Evolutionary conservation across 2,888 invertebrate species (phyloP).

Genomic region (Xanthostigma xanthostigma): DNA sequence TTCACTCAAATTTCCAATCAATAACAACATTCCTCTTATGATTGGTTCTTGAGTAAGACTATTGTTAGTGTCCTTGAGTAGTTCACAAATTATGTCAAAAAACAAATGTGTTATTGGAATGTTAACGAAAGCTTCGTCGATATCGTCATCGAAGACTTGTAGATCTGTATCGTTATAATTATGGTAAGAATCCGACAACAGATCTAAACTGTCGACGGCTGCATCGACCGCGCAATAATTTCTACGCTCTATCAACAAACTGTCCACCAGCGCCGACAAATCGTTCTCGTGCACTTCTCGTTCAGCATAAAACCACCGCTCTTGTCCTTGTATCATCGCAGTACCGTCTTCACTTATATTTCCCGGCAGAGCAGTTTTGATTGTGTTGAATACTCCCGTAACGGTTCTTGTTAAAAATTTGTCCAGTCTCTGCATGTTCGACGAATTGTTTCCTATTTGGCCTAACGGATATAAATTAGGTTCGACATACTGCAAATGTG

Average conservation of each 20-base stretch:
- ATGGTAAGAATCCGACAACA: conserved; percentile 6
- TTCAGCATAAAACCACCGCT: conserved; percentile 33
- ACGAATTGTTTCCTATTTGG: background rate
- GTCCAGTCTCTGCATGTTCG: conserved; percentile 20
- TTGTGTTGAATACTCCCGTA: conserved; percentile 63
- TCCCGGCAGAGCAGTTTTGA: conserved; percentile 52
- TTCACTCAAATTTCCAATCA: conserved; percentile 29
- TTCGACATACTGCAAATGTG: too few species aligned
- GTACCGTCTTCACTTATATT: conserved; percentile 26
- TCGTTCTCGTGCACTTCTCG: conserved; percentile 23
- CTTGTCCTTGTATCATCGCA: conserved; percentile 23
- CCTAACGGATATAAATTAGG: too few species aligned
- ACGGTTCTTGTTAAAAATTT: conserved; percentile 62
- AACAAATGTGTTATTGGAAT: conserved; percentile 30
- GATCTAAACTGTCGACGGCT: conserved; percentile 41
- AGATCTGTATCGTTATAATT: background rate
- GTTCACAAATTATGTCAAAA: conserved; percentile 32
- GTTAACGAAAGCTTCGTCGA: conserved; percentile 33
- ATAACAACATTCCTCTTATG: conserved; percentile 29
- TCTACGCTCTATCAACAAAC: conserved; percentile 37
- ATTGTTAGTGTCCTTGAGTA: conserved; percentile 30
- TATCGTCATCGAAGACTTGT: conserved; percentile 27
- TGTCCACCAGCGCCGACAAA: conserved; percentile 31
- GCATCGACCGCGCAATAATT: conserved; percentile 43
- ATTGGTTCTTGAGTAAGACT: conserved; percentile 33